Conservation (phyloP, 2,888 invertebrate species). For the Slavum lentiscoides region DNA sequence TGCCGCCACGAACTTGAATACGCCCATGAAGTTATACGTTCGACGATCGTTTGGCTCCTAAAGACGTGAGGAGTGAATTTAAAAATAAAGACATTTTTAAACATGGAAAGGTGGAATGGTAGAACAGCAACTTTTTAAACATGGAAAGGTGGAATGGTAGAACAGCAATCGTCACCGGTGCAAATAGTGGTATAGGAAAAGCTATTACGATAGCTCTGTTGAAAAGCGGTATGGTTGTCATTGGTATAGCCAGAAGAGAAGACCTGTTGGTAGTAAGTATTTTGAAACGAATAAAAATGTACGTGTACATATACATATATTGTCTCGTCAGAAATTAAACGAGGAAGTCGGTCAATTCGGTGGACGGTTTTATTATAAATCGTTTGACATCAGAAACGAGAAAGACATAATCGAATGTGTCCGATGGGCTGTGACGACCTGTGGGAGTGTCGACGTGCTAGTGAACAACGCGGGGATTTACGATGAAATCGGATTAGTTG, state of each 20-base stretch:
- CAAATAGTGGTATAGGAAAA: conserved; percentile 34
- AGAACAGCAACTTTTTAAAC: background rate
- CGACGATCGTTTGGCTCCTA: no score
- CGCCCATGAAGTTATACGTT: no score
- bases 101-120: no score
- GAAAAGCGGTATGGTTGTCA: conserved; percentile 19
- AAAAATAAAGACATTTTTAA: no score
- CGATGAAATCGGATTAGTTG: conserved; percentile 9
- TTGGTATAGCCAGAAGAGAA: conserved; percentile 44
- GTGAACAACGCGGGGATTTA: conserved; percentile 36
- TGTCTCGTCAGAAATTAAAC: conserved; percentile 12
- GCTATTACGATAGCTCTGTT: background rate
- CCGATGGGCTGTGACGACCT: conserved; percentile 4
- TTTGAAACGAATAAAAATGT: background rate
- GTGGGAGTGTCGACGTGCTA: conserved; percentile 20
- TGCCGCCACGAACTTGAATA: no score
- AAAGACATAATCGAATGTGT: conserved; percentile 28
- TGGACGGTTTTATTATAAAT: conserved; percentile 31
- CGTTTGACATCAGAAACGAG: conserved; percentile 35
- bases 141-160: conserved; percentile 48
- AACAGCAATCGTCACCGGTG: conserved; percentile 45
- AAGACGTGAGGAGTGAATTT: no score
- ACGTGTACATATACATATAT: background rate
- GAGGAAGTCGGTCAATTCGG: background rate
- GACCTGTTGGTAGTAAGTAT: conserved; percentile 12